These are phyloP conservation scores for Accipiter virgatus DNA, from an alignment of 2,113 vertebrate species.

Conservation along the genomic window DNA sequence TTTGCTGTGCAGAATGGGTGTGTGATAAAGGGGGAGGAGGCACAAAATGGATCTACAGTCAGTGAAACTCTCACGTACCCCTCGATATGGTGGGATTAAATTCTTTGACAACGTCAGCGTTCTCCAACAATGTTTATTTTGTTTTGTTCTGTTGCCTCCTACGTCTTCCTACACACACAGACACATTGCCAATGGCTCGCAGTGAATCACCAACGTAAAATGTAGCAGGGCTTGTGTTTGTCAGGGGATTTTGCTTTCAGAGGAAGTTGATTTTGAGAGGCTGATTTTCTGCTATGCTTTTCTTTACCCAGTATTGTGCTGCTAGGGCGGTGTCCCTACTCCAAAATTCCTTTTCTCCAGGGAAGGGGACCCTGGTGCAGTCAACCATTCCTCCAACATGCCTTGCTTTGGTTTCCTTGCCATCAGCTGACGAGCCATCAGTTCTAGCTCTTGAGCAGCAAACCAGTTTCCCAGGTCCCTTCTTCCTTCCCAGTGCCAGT, in stretches of 20 bases:
- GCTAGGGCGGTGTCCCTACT: background rate
- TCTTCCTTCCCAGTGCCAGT: background rate
- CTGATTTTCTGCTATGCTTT: background rate
- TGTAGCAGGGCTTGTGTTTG: background rate
- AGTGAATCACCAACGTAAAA: background rate
- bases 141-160: background rate
- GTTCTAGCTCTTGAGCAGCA: background rate
- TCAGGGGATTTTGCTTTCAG: background rate
- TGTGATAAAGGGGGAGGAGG: background rate
- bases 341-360: background rate
- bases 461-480: background rate
- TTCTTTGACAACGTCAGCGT: background rate
- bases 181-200: background rate
- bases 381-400: background rate
- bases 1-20: background rate
- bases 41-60: background rate
- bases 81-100: background rate
- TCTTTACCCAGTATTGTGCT: background rate
- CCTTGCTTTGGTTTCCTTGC: background rate
- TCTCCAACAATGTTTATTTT: background rate
- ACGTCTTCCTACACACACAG: background rate
- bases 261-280: background rate
- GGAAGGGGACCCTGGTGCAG: background rate
- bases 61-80: background rate
- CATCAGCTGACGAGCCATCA: background rate